Evolutionary conservation across 1,140 invertebrate genomes (phyloP), one percentile per base, ranked within the genome.

Genomic region (Theocolax elegans): DNA sequence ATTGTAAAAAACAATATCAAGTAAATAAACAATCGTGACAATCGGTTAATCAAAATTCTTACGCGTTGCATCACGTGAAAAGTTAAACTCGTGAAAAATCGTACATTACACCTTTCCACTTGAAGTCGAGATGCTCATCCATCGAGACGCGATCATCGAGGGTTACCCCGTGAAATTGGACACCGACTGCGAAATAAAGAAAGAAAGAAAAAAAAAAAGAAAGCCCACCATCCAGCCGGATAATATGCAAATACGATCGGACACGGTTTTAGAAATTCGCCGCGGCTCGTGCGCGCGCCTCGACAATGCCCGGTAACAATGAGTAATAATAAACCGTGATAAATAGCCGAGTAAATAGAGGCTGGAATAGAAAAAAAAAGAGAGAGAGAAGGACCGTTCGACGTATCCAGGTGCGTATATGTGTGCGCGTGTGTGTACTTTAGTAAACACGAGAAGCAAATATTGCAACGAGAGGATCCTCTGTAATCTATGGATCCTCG

Each of bases 301-400:
- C 83, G 77, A 79, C 72, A n/a, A n/a, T n/a, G n/a, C 58, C 62
- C 72, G 72, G 10, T 35, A 81, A 86, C 84, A 86, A 86, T 86
- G 76, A 79, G 80, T 83, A 85, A 84, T 85, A 85, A 86, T 85
- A 86, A 85, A 85, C 83, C 84, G 81, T 86, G 85, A 85, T 86
- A 85, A 86, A 86, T 85, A 83, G 83, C 81, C 80, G 71, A 80
- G 83, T 81, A 86, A 86, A 86, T 85, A 86, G 72, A 80, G 44
- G 21, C 48, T 35, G 15, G 23, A 17, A n/a, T 17, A 12, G 48
- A 8, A 65, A 56, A 44, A 56, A 66, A 56, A 21, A 49, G 12
- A 71, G 67, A 70, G 72, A n/a, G n/a, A n/a, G n/a, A n/a, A 72
- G 70, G 51, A 67, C n/a, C n/a, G n/a, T n/a, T n/a, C n/a, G n/a